Percentiles rank a stretch among this genome's conserved stretches.
Conservation (phyloP, 2,797 vertebrate genomes). For the Rhinogobio ventralis region DNA sequence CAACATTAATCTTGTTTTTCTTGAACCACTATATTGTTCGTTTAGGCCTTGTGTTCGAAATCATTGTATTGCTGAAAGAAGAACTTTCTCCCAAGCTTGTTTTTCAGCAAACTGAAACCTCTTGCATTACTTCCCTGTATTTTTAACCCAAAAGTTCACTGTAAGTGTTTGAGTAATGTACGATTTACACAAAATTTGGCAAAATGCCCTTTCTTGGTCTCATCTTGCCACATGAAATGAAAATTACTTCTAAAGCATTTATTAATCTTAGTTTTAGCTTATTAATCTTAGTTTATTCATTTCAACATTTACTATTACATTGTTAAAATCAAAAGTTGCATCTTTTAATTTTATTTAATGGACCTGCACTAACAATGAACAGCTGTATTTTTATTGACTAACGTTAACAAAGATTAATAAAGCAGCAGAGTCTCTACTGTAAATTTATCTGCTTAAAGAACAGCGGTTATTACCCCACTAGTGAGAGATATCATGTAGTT, state of each 20-base stretch:
- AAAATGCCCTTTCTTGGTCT: background rate
- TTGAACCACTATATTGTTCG: conserved; percentile 14
- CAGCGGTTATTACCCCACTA: too few species aligned
- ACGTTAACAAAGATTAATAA: too few species aligned
- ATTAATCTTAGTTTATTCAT: too few species aligned
- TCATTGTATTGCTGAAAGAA: conserved; percentile 18
- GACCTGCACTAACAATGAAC: background rate
- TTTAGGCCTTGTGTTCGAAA: conserved; percentile 10
- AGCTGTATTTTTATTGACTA: background rate
- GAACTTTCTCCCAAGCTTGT: background rate
- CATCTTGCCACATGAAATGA: background rate
- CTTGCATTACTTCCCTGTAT: background rate
- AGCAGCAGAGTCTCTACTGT: too few species aligned
- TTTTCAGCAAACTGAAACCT: background rate
- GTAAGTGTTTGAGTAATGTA: conserved; percentile 4
- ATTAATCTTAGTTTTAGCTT: background rate
- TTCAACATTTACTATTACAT: background rate
- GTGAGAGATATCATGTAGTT: too few species aligned
- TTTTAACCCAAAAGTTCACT: background rate
- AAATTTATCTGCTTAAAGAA: too few species aligned
- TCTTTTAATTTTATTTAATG: background rate
- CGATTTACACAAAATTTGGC: background rate
- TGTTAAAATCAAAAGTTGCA: background rate
- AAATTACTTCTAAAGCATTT: background rate
- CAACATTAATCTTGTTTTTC: conserved; percentile 1